Base-by-base conservation (phyloP, 2,797 vertebrate species). In the Mormyrus hasselquistii region DNA sequence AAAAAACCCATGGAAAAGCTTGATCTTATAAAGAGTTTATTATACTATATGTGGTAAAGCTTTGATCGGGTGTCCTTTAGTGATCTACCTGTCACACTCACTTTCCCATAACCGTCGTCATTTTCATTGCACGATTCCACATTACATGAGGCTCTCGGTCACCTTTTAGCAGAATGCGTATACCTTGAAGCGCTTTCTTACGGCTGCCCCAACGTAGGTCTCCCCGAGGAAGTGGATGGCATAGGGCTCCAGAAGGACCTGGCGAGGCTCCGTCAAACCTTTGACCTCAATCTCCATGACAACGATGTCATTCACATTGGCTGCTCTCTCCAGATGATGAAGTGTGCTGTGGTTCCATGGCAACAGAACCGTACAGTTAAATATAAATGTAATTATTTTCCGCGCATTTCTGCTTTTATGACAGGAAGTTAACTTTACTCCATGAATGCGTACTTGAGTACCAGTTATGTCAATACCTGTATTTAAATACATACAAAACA, bases 251-350 rank as follows among this genome's bases (percentile, higher is more conserved):
- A 99, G 91, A 44, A 97, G 94, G 59, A 99, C 89, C 76, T 95
- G 91, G 93, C 97, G 96, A 0, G 96, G 96, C 92, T 97, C 96
- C 0, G 96, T 94, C 0, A 94, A 94, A 57, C 98, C 98, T 93
- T 97, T 98, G 79, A 97, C 95, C 91, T 99, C 98, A 52, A 99
- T 94, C 92, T 97, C 97, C 95, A 98, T 92, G 41, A 92, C 95
- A 3, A 96, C 96, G 79, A 96, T 94, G 14, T 97, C 96, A 3
- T 92, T 93, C 88, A 91, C 2, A 12, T 90, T 91, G 89, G 93
- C 92, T n/a, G 91, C 89, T 2, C 87, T 25, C 52, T 90, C 90
- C 52, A 93, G 90, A 14, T 93, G 91, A 76, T 92, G 92, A 62
- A 93, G 91, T 73, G 14, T 0, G 34, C 95, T 95, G 87, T 9